Conservation (phyloP, 2,797 vertebrate species). For the Dendrocincla fuliginosa region DNA sequence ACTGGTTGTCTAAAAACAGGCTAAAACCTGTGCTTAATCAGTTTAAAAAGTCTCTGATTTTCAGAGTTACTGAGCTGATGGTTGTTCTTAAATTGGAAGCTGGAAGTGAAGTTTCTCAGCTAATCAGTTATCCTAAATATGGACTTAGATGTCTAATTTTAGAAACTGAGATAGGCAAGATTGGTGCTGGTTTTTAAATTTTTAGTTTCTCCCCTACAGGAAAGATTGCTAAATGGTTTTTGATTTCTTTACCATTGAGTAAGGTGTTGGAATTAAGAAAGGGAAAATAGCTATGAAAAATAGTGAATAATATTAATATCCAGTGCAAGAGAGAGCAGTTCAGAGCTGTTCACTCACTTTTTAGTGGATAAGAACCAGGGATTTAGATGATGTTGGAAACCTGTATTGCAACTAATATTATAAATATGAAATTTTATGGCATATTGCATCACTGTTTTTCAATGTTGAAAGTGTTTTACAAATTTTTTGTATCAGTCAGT, state of each 20-base stretch:
- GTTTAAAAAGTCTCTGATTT: background rate
- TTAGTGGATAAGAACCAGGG: background rate
- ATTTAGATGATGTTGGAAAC: background rate
- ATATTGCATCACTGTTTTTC: background rate
- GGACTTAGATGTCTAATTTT: background rate
- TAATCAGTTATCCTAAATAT: background rate
- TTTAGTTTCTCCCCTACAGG: background rate
- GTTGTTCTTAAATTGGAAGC: background rate
- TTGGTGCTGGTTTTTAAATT: background rate
- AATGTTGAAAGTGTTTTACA: background rate
- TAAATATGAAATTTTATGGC: background rate
- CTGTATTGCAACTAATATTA: background rate
- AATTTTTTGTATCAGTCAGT: background rate
- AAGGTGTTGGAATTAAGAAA: background rate
- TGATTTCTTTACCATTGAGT: background rate
- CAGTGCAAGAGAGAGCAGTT: background rate
- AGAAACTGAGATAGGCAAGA: background rate
- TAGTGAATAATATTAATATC: background rate
- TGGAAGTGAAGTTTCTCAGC: constrained; percentile 10
- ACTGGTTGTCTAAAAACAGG: background rate
- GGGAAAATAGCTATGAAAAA: background rate
- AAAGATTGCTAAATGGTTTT: constrained; percentile 4
- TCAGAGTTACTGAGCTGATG: background rate
- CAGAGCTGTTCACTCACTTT: background rate
- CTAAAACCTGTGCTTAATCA: background rate